Base-by-base conservation (phyloP, 2,113 vertebrate species). In the Silurus meridionalis region DNA sequence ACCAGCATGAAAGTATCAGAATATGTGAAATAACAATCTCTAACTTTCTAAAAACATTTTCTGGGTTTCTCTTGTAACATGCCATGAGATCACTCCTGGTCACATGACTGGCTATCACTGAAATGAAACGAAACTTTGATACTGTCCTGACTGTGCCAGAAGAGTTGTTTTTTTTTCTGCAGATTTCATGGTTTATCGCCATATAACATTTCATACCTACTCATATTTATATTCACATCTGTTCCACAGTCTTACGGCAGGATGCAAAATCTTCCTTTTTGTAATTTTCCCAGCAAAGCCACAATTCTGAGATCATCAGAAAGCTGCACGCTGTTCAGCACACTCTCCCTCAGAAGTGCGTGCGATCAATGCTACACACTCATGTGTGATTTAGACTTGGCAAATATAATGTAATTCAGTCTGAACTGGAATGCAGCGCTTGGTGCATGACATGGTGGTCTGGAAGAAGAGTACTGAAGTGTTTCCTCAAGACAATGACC, bases 381-480 rank as follows among this genome's bases (percentile, higher is more conserved):
- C 85, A 57, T 87, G 85, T 83, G 25, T 87, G 85, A 87, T 87
- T 83, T 87, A 87, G 67, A 87, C 85, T 87, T 87, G 85, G 85
- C 86, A 87, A 83, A 83, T 78, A 55, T 83, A 87, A 77, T 87
- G 80, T 82, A 86, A 75, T 87, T 87, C 80, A 67, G 86, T 67
- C 81, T 77, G 25, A 87, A 66, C 86, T 87, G 86, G 81, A 87
- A 87, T 78, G 80, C 86, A 83, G 61, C 11, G 48, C 81, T 82
- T 66, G 83, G 83, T 81, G 37, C 71, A 78, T 77, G 86, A 83
- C 81, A 78, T 87, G 86, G 86, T 87, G 86, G 86, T 87, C 86
- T 82, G 71, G 82, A 82, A 87, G 86, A 87, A 83, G 80, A 77
- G 80, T 55, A 37, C 86, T 87, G 80, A 83, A 87, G 80, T 87